These are phyloP conservation scores for Jacana jacana DNA, from an alignment of 2,113 vertebrate species.

Conservation along the genomic window DNA sequence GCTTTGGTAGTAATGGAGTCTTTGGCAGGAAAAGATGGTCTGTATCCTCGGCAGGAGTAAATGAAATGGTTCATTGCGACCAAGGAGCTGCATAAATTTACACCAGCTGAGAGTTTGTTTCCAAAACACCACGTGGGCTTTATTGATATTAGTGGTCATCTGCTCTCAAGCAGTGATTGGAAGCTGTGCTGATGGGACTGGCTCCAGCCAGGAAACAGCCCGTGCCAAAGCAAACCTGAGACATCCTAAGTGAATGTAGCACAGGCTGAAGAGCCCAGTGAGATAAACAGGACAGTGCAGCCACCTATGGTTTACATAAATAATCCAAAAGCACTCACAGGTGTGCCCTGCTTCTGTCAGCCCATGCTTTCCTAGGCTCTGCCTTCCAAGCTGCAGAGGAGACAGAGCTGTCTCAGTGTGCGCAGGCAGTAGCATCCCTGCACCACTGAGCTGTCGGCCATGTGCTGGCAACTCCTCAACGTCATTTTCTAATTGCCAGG, in stretches of 20 bases:
- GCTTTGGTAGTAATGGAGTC: background rate
- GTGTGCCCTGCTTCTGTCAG: slow-evolving; percentile 30
- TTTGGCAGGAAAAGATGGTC: background rate
- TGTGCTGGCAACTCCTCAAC: background rate
- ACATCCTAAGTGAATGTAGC: slow-evolving; percentile 5
- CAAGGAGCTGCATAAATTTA: background rate
- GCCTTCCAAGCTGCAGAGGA: background rate
- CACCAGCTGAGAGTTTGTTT: background rate
- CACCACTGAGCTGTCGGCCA: background rate
- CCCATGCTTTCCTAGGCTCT: background rate
- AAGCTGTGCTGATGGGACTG: slow-evolving; percentile 21
- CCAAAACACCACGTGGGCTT: background rate
- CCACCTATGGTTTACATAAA: slow-evolving; percentile 66
- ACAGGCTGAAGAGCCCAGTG: background rate
- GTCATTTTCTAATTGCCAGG: background rate
- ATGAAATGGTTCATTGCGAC: background rate
- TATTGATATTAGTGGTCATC: slow-evolving; percentile 40
- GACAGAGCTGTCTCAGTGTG: background rate
- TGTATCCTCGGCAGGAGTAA: background rate
- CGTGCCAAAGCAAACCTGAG: slow-evolving; percentile 52
- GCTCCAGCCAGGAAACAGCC: slow-evolving; percentile 69
- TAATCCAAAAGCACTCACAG: slow-evolving; percentile 22
- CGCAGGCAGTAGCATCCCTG: background rate
- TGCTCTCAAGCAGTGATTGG: background rate
- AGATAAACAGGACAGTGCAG: slow-evolving; percentile 53